These are phyloP conservation scores for Charaxes varanes DNA, from an alignment of 1,140 invertebrate species.

Conservation along the genomic window DNA sequence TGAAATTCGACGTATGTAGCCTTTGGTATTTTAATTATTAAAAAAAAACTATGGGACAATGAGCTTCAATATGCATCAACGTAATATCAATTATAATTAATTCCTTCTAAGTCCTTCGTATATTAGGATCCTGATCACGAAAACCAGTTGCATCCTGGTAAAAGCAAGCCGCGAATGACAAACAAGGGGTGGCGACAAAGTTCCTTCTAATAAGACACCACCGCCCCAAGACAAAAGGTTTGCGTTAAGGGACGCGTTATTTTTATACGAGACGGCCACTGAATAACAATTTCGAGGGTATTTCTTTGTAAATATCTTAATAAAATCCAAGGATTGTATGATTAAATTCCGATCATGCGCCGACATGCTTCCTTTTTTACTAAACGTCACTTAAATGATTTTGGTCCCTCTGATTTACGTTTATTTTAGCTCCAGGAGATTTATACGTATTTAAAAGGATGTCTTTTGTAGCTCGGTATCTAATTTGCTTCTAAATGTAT, in stretches of 20 bases:
- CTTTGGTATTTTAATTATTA: too few relatives aligned
- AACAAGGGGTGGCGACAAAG: slow-evolving; percentile 50
- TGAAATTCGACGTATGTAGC: too few relatives aligned
- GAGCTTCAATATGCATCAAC: too few relatives aligned
- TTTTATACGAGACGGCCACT: slow-evolving; percentile 59
- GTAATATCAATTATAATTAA: too few relatives aligned
- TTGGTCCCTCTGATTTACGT: slow-evolving; percentile 48
- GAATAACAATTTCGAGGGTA: slow-evolving; percentile 61
- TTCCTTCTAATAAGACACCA: slow-evolving; percentile 49
- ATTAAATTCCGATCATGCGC: slow-evolving; percentile 66
- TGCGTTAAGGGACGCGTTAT: slow-evolving; percentile 57
- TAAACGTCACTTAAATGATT: slow-evolving; percentile 45
- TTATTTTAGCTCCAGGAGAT: slow-evolving; percentile 39
- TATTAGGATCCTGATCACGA: slow-evolving; percentile 58
- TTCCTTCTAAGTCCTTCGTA: too few relatives aligned
- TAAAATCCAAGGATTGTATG: slow-evolving; percentile 57
- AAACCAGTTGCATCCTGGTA: slow-evolving; percentile 64
- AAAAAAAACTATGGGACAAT: too few relatives aligned
- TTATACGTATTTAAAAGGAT: slow-evolving; percentile 60
- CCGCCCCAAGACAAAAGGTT: slow-evolving; percentile 60
- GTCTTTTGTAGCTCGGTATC: slow-evolving; percentile 23
- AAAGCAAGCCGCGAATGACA: slow-evolving; percentile 61
- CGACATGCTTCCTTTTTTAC: slow-evolving; percentile 50
- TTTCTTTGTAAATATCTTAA: slow-evolving; percentile 70
- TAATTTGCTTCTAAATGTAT: slow-evolving; percentile 19